These are phyloP conservation scores for Macrosteles quadrilineatus DNA, from an alignment of 1,140 invertebrate species.

Conservation along the genomic window DNA sequence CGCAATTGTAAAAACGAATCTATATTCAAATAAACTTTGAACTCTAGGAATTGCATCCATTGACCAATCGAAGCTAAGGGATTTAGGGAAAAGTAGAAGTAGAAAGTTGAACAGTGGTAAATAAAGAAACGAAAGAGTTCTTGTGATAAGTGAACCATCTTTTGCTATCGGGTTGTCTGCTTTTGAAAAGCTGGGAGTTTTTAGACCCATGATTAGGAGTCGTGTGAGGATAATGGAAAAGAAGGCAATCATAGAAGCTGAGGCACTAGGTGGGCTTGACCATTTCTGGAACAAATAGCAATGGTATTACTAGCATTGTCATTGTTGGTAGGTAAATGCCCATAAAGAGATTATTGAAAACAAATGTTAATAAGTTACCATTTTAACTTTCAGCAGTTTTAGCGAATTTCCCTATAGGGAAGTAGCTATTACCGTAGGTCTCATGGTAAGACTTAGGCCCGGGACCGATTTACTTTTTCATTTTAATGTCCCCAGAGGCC, in stretches of 20 bases:
- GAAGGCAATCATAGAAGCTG: not conserved
- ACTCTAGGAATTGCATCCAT: slow-evolving; percentile 90
- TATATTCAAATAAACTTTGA: slow-evolving; percentile 66
- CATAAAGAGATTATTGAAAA: no score
- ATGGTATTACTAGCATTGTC: not conserved
- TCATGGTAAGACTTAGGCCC: no score
- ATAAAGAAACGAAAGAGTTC: slow-evolving; percentile 82
- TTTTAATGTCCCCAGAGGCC: no score
- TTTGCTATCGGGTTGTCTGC: slow-evolving; percentile 90
- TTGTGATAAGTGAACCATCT: slow-evolving; percentile 66
- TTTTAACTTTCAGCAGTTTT: no score
- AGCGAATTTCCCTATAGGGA: no score
- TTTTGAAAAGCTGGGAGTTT: slow-evolving; percentile 75
- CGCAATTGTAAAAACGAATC: slow-evolving; percentile 69
- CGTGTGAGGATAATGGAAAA: slow-evolving; percentile 45
- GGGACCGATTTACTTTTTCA: no score
- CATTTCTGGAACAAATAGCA: not conserved
- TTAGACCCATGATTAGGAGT: slow-evolving; percentile 62
- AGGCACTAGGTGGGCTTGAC: not conserved
- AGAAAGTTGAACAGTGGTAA: slow-evolving; percentile 84
- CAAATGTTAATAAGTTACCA: no score
- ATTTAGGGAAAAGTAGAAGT: slow-evolving; percentile 77
- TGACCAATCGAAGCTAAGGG: slow-evolving; percentile 92
- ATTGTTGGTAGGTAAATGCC: no score
- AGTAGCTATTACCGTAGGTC: no score